Conservation (phyloP, 2,797 vertebrate genomes). For the Gallinago nigripennis region DNA sequence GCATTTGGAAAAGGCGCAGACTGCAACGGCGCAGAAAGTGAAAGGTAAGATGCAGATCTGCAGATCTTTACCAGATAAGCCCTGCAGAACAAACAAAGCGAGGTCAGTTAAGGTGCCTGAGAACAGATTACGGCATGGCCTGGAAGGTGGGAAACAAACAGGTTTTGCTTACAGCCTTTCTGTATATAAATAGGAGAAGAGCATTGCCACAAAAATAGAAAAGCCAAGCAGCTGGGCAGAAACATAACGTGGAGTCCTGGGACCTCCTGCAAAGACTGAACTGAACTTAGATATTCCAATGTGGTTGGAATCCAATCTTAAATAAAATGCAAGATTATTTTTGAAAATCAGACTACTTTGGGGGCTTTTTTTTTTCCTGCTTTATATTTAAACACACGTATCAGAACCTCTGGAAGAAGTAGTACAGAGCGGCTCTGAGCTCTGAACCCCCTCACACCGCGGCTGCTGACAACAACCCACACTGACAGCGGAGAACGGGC, state of each 20-base stretch:
- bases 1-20: neutral
- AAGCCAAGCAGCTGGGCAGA: neutral
- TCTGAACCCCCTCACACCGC: accelerated
- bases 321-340: neutral
- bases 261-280: neutral
- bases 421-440: accelerated
- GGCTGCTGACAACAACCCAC: neutral
- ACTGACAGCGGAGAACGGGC: accelerated
- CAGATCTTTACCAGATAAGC: neutral
- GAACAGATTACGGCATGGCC: neutral
- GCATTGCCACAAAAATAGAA: neutral
- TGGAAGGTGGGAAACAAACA: neutral
- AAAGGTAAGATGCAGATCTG: neutral
- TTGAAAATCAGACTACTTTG: neutral
- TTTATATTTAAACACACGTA: accelerated
- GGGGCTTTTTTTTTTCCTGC: neutral
- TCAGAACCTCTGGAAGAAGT: neutral
- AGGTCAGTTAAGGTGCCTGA: neutral
- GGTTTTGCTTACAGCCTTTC: neutral
- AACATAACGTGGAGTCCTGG: accelerated
- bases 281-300: accelerated
- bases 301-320: neutral
- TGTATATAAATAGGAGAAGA: neutral
- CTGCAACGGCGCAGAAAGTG: neutral
- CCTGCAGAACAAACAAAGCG: neutral